phyloP scores from a whole-genome alignment of 2,888 invertebrate genomes.

The Rhagophthalmus giganteus region DNA sequence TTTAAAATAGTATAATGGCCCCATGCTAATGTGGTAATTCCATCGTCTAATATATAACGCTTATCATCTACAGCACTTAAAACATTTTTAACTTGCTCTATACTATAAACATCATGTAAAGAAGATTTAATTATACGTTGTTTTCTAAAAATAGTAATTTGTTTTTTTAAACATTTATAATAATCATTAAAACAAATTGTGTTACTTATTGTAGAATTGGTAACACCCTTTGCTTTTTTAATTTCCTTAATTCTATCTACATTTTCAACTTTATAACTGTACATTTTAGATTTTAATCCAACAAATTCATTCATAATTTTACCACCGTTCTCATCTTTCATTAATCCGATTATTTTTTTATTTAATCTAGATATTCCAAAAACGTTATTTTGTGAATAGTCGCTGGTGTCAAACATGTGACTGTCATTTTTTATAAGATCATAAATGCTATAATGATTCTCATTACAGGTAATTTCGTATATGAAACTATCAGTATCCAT shows the following conservation, averaged over 20 bases:
- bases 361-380: constrained; percentile 34
- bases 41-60: constrained; percentile 7
- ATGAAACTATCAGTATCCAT: constrained; percentile 33
- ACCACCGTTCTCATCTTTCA: constrained; percentile 42
- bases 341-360: constrained; percentile 40
- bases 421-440: constrained; percentile 24
- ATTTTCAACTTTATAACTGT: constrained; percentile 29
- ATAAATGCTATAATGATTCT: too few species aligned
- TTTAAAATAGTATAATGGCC: constrained; percentile 9
- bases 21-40: constrained; percentile 17
- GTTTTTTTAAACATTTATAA: constrained; percentile 10
- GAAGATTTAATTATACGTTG: constrained; percentile 9
- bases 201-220: constrained; percentile 3
- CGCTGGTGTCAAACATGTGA: constrained; percentile 35
- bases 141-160: neutral
- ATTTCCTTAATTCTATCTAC: constrained; percentile 34
- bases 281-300: constrained; percentile 38
- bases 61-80: constrained; percentile 22
- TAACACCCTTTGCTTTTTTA: constrained; percentile 28
- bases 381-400: constrained; percentile 32
- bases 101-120: constrained; percentile 17
- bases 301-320: constrained; percentile 39
- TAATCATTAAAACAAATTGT: constrained; percentile 14
- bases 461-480: constrained; percentile 17
- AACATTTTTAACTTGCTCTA: constrained; percentile 16